Base-by-base conservation (phyloP, 2,113 vertebrate species). In the Marmota monax region DNA sequence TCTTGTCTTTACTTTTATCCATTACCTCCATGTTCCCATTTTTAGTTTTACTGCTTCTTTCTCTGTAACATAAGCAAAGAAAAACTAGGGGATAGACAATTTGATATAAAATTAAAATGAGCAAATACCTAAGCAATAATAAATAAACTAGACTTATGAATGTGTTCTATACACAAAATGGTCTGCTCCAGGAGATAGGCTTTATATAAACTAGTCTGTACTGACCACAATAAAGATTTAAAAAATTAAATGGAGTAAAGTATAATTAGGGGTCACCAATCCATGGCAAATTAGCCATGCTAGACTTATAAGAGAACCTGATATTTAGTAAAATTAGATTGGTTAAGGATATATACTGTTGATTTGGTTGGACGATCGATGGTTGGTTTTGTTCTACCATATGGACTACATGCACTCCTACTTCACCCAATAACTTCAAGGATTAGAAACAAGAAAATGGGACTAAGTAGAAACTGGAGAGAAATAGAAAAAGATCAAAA, bases 221-320 rank as follows among this genome's bases (percentile, higher is more conserved):
- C 4, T 69, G 65, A 65, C 18, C n/a, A 61, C 4, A 78, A 29
- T 72, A 42, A 61, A 5, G 25, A 88, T 63, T 45, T 45, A 51
- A 69, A 79, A 87, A 80, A 42, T 53, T 34, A 95, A 96, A 91
- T 88, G 7, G 87, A 48, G n/a, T 34, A 74, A 73, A 67, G 32
- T 72, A 53, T 39, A 42, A 69, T 34, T 73, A 12, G 23, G 25
- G 16, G 23, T 67, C 86, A 95, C 37, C 29, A 61, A 92, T 27
- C 48, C 32, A 83, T 17, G 69, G 23, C 20, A 85, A 90, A 77
- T 56, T 72, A 56, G 9, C 58, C 29, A 82, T 77, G 14, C 27
- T 88, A 63, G 92, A 48, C 39, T 63, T 29, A 51, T 23, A 23
- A 80, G 20, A 72, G 63, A 84, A 84, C 2, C 3, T 1, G 4